These are phyloP conservation scores for Atherinosoma microstoma DNA, from an alignment of 2,797 vertebrate genomes.

Conservation along the genomic window DNA sequence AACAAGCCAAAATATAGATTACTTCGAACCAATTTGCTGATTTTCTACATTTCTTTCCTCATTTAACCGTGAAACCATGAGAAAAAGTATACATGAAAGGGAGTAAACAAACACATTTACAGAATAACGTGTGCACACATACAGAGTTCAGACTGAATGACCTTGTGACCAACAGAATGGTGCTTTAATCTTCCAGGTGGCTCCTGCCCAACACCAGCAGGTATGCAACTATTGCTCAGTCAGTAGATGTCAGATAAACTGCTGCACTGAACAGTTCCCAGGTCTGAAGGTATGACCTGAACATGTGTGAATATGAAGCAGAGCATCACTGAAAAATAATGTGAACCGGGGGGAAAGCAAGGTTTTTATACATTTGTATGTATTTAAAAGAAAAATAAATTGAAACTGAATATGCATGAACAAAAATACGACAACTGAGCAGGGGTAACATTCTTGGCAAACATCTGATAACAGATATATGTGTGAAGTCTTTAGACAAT, in stretches of 20 bases:
- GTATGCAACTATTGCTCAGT: conserved; percentile 25
- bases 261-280: conserved; percentile 32
- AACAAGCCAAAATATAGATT: background rate
- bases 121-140: background rate
- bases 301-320: conserved; percentile 30
- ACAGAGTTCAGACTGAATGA: background rate
- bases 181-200: conserved; percentile 14
- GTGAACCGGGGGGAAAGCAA: too few species aligned
- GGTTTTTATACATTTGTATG: too few species aligned
- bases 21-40: conserved; percentile 10
- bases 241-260: conserved; percentile 26
- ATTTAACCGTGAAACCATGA: conserved; percentile 4
- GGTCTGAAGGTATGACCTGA: conserved; percentile 41
- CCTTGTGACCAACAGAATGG: conserved; percentile 9
- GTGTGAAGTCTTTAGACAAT: too few species aligned
- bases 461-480: too few species aligned
- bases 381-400: too few species aligned
- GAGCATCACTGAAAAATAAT: conserved; percentile 26
- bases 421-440: too few species aligned
- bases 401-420: too few species aligned
- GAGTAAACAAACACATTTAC: too few species aligned
- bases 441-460: too few species aligned
- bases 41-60: background rate
- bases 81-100: too few species aligned
- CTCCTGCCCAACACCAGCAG: conserved; percentile 10